Evolutionary conservation across 1,140 invertebrate genomes (phyloP), one percentile per base, ranked within the genome.

Genomic region (Calephelis nemesis): DNA sequence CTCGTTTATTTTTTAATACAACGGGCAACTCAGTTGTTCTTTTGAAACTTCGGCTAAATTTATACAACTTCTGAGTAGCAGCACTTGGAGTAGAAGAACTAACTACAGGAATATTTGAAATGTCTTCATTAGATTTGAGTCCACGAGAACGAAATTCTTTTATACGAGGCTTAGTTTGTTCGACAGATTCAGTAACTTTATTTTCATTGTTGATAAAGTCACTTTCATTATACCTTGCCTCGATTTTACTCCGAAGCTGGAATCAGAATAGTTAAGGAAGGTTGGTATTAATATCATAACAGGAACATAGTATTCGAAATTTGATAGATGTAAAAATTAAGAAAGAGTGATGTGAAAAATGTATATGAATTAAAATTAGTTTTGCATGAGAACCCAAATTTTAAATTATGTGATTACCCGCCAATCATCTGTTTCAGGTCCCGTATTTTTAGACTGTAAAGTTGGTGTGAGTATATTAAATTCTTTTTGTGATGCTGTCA

Each of bases 401-500:
- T 66, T 15, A 58, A 63, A 63, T 19, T 47, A 19, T 45, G 47
- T 63, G 70, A 73, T 90, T 91, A 91, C 89, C 89, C 83, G 80
- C 77, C 83, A 81, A 70, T 79, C 79, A 74, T 86, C 87, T 79
- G 67, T 74, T 15, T 75, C 81, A 67, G 79, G 77, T 68, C 76
- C 78, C 65, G 78, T 85, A 67, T 74, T 73, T 74, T 79, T 83
- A 49, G 81, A 74, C 74, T 86, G 85, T 83, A 76, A 69, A 74
- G 85, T 77, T 74, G 81, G 63, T 69, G 83, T 74, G 76, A 81
- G 80, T 68, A 83, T 83, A 75, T 89, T 85, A 74, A 82, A 86
- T 71, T 87, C 83, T 84, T 85, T 91, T 75, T 90, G 84, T 81
- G 89, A 87, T 84, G 85, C 89, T 89, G 84, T 90, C 87, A 88